phyloP scores from a whole-genome alignment of 30 jellyfish, hydroid and myxozoan species.

The Aurelia aurita complex sp. Pacific region DNA sequence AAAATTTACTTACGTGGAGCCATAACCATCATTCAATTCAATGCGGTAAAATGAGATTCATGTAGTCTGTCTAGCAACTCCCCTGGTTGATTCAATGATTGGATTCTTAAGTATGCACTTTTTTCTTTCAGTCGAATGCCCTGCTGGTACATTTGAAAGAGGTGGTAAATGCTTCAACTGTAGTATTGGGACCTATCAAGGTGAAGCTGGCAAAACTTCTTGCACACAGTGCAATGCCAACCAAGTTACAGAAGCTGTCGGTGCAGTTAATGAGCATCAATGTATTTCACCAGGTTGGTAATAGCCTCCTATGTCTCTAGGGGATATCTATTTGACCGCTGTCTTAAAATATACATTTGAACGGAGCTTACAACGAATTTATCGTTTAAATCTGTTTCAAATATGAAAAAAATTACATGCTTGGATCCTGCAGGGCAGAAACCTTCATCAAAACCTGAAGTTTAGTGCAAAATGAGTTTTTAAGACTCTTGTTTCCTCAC shows the following conservation, averaged over 20 bases:
- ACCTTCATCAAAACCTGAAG: too few relatives aligned
- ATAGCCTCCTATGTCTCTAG: not conserved
- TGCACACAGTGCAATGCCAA: slow-evolving; percentile 32
- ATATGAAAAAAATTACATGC: too few relatives aligned
- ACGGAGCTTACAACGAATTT: too few relatives aligned
- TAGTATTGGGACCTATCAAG: slow-evolving; percentile 62
- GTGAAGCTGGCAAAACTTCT: slow-evolving; percentile 40
- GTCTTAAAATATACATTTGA: not conserved
- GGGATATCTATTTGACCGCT: not conserved
- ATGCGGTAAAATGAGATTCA: too few relatives aligned
- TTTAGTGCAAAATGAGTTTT: too few relatives aligned
- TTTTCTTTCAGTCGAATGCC: slow-evolving; percentile 52
- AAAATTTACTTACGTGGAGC: too few relatives aligned
- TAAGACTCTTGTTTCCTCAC: too few relatives aligned
- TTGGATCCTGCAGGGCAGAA: too few relatives aligned
- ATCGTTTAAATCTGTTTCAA: too few relatives aligned
- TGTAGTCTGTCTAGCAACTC: too few relatives aligned
- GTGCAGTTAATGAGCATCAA: slow-evolving; percentile 32
- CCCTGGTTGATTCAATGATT: not conserved
- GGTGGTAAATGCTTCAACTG: slow-evolving; percentile 50
- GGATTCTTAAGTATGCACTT: not conserved
- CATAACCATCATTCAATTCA: too few relatives aligned
- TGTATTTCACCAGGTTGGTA: slow-evolving; percentile 63
- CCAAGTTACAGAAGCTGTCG: slow-evolving; percentile 48
- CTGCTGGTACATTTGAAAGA: slow-evolving; percentile 47